Conservation (phyloP, 2,888 invertebrate species). For the Gandaritis pyraliata region DNA sequence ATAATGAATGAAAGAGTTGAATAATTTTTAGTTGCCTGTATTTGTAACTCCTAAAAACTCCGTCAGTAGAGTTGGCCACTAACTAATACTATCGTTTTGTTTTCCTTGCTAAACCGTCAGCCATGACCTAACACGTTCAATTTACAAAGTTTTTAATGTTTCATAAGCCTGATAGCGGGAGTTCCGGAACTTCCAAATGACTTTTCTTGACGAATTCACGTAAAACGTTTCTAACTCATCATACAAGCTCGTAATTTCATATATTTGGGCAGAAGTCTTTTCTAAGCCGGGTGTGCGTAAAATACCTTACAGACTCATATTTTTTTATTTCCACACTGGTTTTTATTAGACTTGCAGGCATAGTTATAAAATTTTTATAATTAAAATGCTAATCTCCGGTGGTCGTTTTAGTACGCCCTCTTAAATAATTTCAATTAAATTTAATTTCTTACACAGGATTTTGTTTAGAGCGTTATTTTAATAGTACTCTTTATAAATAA, state of each 20-base stretch:
- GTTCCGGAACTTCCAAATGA: conserved; percentile 43
- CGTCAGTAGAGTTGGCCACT: too few relatives aligned
- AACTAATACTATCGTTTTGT: conserved; percentile 13
- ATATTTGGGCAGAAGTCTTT: conserved; percentile 24
- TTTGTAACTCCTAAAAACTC: too few relatives aligned
- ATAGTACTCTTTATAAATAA: not conserved
- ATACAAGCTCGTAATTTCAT: conserved; percentile 42
- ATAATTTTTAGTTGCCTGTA: too few relatives aligned
- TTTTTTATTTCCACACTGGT: too few relatives aligned
- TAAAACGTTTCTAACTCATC: conserved; percentile 43
- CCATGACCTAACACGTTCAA: conserved; percentile 40
- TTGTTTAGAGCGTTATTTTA: too few relatives aligned
- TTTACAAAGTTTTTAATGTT: conserved; percentile 42
- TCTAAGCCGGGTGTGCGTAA: conserved; percentile 4
- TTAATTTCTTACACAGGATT: too few relatives aligned
- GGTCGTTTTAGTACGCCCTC: too few relatives aligned
- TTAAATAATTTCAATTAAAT: too few relatives aligned
- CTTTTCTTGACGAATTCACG: conserved; percentile 44
- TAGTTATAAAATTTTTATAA: too few relatives aligned
- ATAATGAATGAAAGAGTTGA: too few relatives aligned
- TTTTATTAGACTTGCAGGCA: too few relatives aligned
- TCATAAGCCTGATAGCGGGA: conserved; percentile 40
- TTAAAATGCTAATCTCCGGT: too few relatives aligned
- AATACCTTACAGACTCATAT: not conserved
- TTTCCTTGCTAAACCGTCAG: conserved; percentile 24